Evolutionary conservation across 2,888 invertebrate genomes (phyloP).

Genomic region (Caenorhabditis wallacei): DNA sequence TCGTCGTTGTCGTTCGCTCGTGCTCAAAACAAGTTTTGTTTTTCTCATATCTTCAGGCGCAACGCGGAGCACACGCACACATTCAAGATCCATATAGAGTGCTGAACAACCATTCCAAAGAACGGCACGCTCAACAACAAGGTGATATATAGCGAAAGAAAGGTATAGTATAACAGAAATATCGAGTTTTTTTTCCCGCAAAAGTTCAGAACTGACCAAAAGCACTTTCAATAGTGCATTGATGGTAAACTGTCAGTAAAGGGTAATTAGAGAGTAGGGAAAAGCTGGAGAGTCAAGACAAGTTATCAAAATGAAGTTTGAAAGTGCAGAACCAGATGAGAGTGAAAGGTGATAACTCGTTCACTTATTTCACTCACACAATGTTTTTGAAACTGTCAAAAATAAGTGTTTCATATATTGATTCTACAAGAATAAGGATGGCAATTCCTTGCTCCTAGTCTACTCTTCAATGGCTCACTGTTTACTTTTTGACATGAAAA

Average conservation of each 20-base stretch:
- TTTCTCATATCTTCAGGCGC: conserved; percentile 62
- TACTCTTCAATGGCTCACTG: conserved; percentile 42
- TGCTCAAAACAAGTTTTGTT: conserved; percentile 65
- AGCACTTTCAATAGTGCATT: conserved; percentile 30
- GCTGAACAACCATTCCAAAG: conserved; percentile 49
- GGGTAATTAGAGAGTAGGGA: no score
- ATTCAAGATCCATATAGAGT: conserved; percentile 62
- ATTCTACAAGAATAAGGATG: conserved; percentile 5
- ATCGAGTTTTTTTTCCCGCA: background rate
- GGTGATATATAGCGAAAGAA: conserved; percentile 20
- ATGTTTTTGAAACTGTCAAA: conserved; percentile 7
- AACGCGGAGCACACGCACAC: conserved; percentile 59
- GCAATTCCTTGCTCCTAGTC: background rate
- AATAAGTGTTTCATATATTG: background rate
- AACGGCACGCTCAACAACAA: conserved; percentile 43
- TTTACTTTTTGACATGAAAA: conserved; percentile 41
- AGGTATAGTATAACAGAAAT: conserved; percentile 10
- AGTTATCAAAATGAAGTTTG: background rate
- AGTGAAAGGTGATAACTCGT: conserved; percentile 10
- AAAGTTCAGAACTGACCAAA: conserved; percentile 22
- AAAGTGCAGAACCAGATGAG: background rate
- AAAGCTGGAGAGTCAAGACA: background rate
- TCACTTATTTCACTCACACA: background rate
- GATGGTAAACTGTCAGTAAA: conserved; percentile 2
- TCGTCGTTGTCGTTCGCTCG: conserved; percentile 58